Base-by-base conservation (phyloP, 2,888 invertebrate genomes). In the Protophormia terraenovae region DNA sequence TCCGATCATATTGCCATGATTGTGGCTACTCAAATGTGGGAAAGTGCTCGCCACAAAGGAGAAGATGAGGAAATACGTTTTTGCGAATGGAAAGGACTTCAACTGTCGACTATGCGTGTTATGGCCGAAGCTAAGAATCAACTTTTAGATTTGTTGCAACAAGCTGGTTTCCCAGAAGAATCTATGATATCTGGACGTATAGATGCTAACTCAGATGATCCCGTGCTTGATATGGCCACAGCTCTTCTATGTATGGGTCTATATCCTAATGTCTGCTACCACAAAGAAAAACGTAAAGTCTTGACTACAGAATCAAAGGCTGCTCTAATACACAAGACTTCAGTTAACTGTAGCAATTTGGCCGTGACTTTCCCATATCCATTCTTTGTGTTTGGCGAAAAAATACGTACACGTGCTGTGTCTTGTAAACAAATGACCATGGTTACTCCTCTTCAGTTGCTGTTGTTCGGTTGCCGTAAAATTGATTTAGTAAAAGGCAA, bases 311-410 rank as follows among this genome's bases (percentile, higher is more conserved):
- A 99, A 93, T 97, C 98, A 76, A 98, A 98, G 91, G 95, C 97
- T 0, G 99, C 99, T 0, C 93, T 99, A 1, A 96, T 99, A 85
- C 98, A 99, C 93, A 99, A 99, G 93, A 97, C 98, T 0, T 99
- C 99, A 0, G 98, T 99, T 3, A 98, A 99, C 93, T 98, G 97
- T 92, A 96, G 96, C 89, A 97, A 97, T 91, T 93, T 95, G 69
- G 97, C 97, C 67, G 95, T 96, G 81, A 94, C 94, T 87, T 99
- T 99, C 90, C 96, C 97, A 0, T 98, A 97, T 87, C 99, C 99
- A 0, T 96, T 98, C 92, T 98, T 99, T 91, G 97, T 99, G 78
- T 99, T 99, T 92, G 98, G 99, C 0, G 99, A 99, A 93, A 99
- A 99, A 94, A 97, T 99, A 77, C 95, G 99, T 75, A 98, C 99